phyloP scores from a whole-genome alignment of 2,113 vertebrate genomes.

The Heterochromis multidens region DNA sequence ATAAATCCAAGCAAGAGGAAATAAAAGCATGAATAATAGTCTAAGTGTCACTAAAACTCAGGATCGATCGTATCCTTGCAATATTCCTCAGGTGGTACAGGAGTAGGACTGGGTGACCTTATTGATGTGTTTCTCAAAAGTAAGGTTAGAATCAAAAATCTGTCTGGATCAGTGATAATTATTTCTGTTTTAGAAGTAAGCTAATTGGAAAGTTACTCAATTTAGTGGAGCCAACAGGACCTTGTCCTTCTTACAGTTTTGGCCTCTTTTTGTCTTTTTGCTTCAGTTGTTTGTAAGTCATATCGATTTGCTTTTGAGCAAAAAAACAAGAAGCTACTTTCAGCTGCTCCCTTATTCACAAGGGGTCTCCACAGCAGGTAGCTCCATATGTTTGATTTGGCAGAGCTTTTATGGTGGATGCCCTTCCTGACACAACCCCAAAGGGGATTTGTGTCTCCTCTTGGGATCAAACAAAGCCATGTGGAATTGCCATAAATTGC shows the following conservation, averaged over 20 bases:
- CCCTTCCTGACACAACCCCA: no score
- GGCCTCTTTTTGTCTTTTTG: background rate
- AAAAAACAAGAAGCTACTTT: background rate
- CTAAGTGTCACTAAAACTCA: background rate
- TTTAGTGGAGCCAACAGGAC: background rate
- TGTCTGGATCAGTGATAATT: background rate
- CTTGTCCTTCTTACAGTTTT: background rate
- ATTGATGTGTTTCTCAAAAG: background rate
- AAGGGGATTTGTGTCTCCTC: no score
- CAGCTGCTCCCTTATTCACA: background rate
- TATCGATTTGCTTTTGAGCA: background rate
- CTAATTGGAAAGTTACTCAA: background rate
- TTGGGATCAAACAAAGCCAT: no score
- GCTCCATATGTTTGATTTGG: no score
- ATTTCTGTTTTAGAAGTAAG: background rate
- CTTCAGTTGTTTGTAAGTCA: background rate
- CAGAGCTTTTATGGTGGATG: no score
- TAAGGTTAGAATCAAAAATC: background rate
- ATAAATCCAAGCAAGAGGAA: background rate
- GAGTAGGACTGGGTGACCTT: background rate
- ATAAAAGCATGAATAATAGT: background rate
- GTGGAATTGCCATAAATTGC: no score
- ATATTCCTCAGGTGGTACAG: background rate
- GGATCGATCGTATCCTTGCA: background rate
- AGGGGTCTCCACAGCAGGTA: no score